Base-by-base conservation (phyloP, 2,113 vertebrate species). In the Pangasianodon gigas region DNA sequence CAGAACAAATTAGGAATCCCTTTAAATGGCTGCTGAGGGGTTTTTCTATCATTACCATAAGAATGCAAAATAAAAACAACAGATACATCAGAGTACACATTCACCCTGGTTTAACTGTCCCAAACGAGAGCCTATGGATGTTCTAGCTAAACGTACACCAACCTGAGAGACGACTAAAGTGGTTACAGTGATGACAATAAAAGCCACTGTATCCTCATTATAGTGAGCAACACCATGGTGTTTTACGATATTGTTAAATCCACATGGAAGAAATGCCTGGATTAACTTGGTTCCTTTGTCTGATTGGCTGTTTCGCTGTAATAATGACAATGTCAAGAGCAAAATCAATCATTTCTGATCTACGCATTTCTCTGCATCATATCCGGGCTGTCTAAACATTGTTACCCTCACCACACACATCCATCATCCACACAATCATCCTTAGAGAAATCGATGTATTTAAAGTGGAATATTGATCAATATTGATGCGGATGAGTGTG, bases 401-500 rank as follows among this genome's bases (percentile, higher is more conserved):
- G 7, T 75, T 24, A 56, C 52, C 58, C 37, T 60, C 89, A 60
- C 81, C 19, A 54, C 87, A 32, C 62, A 67, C 86, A 82, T 29
- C 65, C 54, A 58, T 6, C 51, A 41, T 58, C 48, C n/a, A 56
- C 6, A 46, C n/a, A 32, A 87, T 77, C 41, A 75, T 81, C 60
- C 82, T 83, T 58, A 82, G 32, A 46, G 58, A 44, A 83, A 81
- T 69, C 54, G 19, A 88, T 74, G 89, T 26, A 71, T 62, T 87
- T 71, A 71, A 67, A 65, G 82, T 52, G 56, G 58, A 74, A 83
- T 81, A 90, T 80, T 71, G 86, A 91, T 90, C 56, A 51, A 52
- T 77, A 91, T 84, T 24, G 84, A 91, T 54, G 32, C 87, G 52
- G 18, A 13, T 29, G 67, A 75, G 74, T 86, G 90, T 92, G 88